These are phyloP conservation scores for Camponotus fellah DNA, from an alignment of 2,888 invertebrate genomes.

Conservation along the genomic window DNA sequence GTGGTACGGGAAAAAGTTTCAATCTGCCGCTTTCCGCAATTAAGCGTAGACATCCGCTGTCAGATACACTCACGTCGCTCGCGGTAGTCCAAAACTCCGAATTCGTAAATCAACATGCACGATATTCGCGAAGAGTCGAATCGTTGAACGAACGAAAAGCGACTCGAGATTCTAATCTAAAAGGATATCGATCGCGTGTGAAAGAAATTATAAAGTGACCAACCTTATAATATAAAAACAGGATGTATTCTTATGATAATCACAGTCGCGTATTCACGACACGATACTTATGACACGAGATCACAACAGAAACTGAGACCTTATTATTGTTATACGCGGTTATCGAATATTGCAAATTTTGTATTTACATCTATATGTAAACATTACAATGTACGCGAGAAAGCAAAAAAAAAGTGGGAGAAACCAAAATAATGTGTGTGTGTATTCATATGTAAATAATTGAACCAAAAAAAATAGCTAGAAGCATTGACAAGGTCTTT, in stretches of 20 bases:
- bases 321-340: constrained; percentile 60
- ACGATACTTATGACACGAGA: constrained; percentile 10
- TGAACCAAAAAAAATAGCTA: constrained; percentile 43
- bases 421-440: background rate
- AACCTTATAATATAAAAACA: constrained; percentile 37
- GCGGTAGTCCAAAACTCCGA: constrained; percentile 48
- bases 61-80: constrained; percentile 55
- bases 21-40: constrained; percentile 49
- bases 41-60: constrained; percentile 54
- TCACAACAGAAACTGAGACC: constrained; percentile 46
- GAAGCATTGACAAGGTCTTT: constrained; percentile 48
- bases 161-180: constrained; percentile 13
- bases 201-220: background rate
- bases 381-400: background rate
- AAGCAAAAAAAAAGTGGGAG: background rate
- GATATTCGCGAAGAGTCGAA: constrained; percentile 38
- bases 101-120: constrained; percentile 54
- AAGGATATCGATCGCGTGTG: constrained; percentile 11
- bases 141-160: background rate
- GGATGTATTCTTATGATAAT: constrained; percentile 48
- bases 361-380: constrained; percentile 50
- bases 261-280: constrained; percentile 54
- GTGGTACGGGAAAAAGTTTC: constrained; percentile 51
- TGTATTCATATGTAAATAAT: constrained; percentile 15
- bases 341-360: constrained; percentile 65